phyloP scores from a whole-genome alignment of 64 coral and sea anemone species.

The Hydrozoanthus tunicans region DNA sequence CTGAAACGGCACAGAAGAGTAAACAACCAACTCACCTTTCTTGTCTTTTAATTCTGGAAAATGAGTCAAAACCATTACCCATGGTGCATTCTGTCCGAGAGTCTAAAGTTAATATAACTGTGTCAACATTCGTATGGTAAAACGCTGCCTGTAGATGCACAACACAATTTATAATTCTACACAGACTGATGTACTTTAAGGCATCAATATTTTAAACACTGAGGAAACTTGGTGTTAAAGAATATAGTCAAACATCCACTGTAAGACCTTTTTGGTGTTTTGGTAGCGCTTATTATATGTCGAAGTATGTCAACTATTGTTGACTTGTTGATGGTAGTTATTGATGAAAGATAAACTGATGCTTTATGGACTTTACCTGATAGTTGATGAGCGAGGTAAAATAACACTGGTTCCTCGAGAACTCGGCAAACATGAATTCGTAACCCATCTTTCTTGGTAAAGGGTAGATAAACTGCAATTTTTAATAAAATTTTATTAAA shows the following conservation, averaged over 20 bases:
- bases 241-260: too few relatives aligned
- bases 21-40: background rate
- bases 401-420: constrained; percentile 81
- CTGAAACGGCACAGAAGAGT: too few relatives aligned
- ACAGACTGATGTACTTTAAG: too few relatives aligned
- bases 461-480: constrained; percentile 88
- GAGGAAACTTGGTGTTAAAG: too few relatives aligned
- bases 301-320: too few relatives aligned
- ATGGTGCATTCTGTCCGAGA: constrained; percentile 80
- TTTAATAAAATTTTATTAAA: background rate
- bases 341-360: background rate
- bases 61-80: constrained; percentile 89
- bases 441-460: constrained; percentile 92
- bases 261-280: too few relatives aligned
- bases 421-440: constrained; percentile 89
- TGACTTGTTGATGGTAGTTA: too few relatives aligned
- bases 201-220: too few relatives aligned
- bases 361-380: constrained; percentile 48
- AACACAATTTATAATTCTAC: too few relatives aligned
- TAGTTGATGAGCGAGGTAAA: constrained; percentile 91
- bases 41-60: constrained; percentile 77
- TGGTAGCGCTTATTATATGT: too few relatives aligned
- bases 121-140: background rate
- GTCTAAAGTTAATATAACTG: constrained; percentile 52
- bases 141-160: too few relatives aligned